Evolutionary conservation across 2,888 invertebrate genomes (phyloP).

Genomic region (Craniophora ligustri): DNA sequence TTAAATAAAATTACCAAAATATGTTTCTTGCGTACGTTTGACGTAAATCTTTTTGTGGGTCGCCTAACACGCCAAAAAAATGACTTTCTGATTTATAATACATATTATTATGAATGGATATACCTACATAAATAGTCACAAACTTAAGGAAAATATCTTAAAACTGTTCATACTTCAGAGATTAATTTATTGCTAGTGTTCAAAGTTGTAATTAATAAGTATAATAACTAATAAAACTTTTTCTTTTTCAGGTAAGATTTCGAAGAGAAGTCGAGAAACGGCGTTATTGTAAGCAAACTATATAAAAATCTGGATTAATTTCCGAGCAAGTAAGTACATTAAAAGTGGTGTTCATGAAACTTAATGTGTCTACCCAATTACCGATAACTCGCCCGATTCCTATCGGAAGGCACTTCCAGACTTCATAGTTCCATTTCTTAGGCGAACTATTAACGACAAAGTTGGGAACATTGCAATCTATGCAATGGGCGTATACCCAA

Average conservation of each 20-base stretch:
- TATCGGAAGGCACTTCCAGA: conserved; percentile 19
- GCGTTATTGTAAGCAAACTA: too few species aligned
- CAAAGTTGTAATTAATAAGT: too few species aligned
- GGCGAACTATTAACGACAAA: conserved; percentile 32
- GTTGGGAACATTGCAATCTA: conserved; percentile 50
- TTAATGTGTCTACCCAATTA: conserved; percentile 32
- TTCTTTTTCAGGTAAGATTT: conserved; percentile 48
- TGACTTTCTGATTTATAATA: too few species aligned
- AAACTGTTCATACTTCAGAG: too few species aligned
- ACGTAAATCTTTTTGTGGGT: too few species aligned
- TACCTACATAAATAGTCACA: too few species aligned
- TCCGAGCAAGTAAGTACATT: conserved; percentile 6
- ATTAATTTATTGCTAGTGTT: too few species aligned
- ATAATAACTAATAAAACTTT: conserved; percentile 26
- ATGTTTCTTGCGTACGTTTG: too few species aligned
- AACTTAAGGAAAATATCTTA: too few species aligned
- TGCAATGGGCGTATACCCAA: conserved; percentile 35
- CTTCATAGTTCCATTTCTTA: conserved; percentile 42
- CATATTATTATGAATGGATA: too few species aligned
- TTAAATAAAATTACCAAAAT: too few species aligned
- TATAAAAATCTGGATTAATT: background rate
- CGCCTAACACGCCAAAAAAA: too few species aligned
- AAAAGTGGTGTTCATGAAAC: conserved; percentile 27
- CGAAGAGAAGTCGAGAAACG: background rate
- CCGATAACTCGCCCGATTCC: conserved; percentile 33